Percentiles rank a stretch among this genome's conserved stretches.
phyloP scores from a whole-genome alignment of 2,888 invertebrate species.

The Heliconius aoede region DNA sequence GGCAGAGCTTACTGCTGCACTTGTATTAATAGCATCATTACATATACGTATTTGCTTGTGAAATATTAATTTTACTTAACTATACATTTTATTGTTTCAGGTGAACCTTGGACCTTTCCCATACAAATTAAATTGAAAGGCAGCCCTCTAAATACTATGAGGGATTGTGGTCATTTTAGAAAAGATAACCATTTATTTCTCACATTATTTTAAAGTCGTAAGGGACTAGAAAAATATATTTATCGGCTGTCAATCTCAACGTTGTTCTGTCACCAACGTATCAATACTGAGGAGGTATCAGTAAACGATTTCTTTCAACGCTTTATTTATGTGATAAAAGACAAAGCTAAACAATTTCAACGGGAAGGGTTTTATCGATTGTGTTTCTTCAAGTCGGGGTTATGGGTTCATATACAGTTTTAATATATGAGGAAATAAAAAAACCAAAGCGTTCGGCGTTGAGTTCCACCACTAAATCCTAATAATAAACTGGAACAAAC shows the following conservation, averaged over 20 bases:
- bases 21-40: not conserved
- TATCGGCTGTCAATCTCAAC: conserved; percentile 34
- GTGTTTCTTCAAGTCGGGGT: not conserved
- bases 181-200: conserved; percentile 8
- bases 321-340: conserved; percentile 2
- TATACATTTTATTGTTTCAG: conserved; percentile 9
- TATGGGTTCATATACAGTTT: not conserved
- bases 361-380: not conserved
- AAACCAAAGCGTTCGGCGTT: not conserved
- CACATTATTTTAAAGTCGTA: conserved; percentile 25
- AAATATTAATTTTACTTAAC: conserved; percentile 2
- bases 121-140: not conserved
- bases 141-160: not conserved
- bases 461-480: too few relatives aligned
- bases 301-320: conserved; percentile 23
- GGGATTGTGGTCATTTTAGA: conserved; percentile 1
- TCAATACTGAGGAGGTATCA: conserved; percentile 10
- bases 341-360: not conserved
- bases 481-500: too few relatives aligned
- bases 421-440: not conserved
- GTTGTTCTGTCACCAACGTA: conserved; percentile 29
- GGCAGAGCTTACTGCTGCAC: too few relatives aligned
- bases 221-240: conserved; percentile 36
- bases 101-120: not conserved
- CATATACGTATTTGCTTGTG: not conserved